Evolutionary conservation across 2,797 vertebrate genomes (phyloP).

Genomic region (Arnoldichthys spilopterus): DNA sequence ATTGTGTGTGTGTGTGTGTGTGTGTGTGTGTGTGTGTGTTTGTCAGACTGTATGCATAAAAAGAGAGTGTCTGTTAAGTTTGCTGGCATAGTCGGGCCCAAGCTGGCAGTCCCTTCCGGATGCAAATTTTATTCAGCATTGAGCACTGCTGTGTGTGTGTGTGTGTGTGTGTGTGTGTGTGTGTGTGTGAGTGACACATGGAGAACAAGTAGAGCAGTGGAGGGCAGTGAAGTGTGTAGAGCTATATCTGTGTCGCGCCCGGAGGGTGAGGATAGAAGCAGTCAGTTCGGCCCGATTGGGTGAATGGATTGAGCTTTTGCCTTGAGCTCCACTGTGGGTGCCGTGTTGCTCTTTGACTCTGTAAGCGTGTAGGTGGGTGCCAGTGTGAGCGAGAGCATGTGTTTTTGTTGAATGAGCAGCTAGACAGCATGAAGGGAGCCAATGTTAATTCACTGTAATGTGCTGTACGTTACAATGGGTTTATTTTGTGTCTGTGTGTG

Average conservation of each 20-base stretch:
- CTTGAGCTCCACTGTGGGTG: neutral
- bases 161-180: neutral
- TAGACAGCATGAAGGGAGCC: neutral
- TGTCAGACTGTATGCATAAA: neutral
- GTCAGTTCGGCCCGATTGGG: conserved; percentile 13
- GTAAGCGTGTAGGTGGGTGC: neutral
- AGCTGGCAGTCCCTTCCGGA: conserved; percentile 30
- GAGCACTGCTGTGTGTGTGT: conserved; percentile 11
- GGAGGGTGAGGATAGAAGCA: conserved; percentile 22
- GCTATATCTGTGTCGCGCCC: conserved; percentile 22
- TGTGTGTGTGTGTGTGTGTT: neutral
- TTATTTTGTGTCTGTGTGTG: conserved; percentile 2
- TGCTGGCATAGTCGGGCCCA: conserved; percentile 1
- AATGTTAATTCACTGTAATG: neutral
- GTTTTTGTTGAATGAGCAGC: conserved; percentile 18
- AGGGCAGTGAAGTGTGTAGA: conserved; percentile 45
- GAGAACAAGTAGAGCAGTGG: conserved; percentile 20
- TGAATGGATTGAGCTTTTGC: conserved; percentile 2
- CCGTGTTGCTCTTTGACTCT: conserved; percentile 13
- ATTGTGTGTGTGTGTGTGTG: conserved; percentile 8
- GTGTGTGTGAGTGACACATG: neutral
- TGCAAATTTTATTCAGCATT: conserved; percentile 22
- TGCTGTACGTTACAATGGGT: neutral
- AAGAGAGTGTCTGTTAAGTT: conserved; percentile 8
- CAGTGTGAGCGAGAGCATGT: neutral